Evolutionary conservation across 1,140 invertebrate genomes (phyloP).

Genomic region (Drosophila novamexicana): DNA sequence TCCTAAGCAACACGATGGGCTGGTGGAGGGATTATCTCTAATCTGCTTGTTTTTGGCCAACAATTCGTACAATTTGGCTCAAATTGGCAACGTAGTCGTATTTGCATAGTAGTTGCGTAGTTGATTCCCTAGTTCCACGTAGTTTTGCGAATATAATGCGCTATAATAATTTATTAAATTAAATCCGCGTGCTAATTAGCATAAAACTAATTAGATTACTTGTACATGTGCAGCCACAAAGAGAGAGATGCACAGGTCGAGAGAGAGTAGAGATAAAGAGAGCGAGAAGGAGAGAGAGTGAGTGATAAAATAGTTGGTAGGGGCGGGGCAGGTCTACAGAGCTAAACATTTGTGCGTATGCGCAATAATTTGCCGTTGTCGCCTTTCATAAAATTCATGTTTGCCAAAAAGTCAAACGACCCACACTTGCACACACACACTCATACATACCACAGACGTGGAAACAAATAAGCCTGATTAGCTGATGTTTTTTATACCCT

Average conservation of each 20-base stretch:
- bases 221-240: conserved; percentile 75
- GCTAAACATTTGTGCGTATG: conserved; percentile 64
- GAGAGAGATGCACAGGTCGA: conserved; percentile 23
- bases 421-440: conserved; percentile 20
- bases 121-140: conserved; percentile 36
- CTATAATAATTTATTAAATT: conserved; percentile 83
- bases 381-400: conserved; percentile 76
- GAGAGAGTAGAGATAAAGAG: conserved; percentile 5
- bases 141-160: conserved; percentile 68
- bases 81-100: conserved; percentile 48
- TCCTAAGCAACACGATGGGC: neutral
- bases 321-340: neutral
- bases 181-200: conserved; percentile 78
- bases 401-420: conserved; percentile 73
- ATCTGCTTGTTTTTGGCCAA: conserved; percentile 22
- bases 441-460: neutral
- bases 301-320: neutral
- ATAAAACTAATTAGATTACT: conserved; percentile 83
- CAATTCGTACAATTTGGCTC: conserved; percentile 34
- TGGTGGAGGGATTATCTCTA: neutral
- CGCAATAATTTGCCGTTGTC: conserved; percentile 68
- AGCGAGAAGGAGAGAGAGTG: neutral
- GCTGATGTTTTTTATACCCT: conserved; percentile 40
- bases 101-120: conserved; percentile 20
- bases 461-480: conserved; percentile 80